phyloP scores from a whole-genome alignment of 2,797 vertebrate species.

The Lycodopsis pacificus region DNA sequence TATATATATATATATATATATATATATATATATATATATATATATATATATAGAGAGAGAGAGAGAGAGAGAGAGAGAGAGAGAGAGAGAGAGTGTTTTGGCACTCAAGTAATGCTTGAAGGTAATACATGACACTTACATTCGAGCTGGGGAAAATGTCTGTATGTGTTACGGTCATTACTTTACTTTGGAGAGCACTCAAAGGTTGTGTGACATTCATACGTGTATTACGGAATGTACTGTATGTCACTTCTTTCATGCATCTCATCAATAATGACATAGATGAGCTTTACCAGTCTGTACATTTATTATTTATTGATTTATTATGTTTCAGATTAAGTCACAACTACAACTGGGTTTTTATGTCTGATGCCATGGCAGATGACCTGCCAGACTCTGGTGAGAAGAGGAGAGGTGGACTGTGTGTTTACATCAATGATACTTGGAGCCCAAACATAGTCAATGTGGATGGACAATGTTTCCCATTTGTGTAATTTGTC shows the following conservation, averaged over 20 bases:
- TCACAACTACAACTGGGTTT: not conserved
- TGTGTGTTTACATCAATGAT: not conserved
- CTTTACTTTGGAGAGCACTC: not conserved
- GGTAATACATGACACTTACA: conserved; percentile 35
- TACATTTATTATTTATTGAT: not conserved
- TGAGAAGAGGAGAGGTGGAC: not conserved
- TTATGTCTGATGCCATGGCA: not conserved
- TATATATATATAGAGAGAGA: no score
- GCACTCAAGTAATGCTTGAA: conserved; percentile 46
- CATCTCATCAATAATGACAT: not conserved
- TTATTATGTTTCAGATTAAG: not conserved
- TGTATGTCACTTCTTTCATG: not conserved
- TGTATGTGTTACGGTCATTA: conserved; percentile 22
- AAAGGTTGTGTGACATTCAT: not conserved
- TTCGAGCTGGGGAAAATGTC: conserved; percentile 10
- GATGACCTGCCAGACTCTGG: not conserved
- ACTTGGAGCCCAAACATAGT: not conserved
- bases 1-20: conserved; percentile 55
- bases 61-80: no score
- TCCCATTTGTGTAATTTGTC: not conserved
- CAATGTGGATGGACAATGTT: not conserved
- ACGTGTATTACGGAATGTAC: not conserved
- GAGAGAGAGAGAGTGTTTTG: conserved; percentile 57
- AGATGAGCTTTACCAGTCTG: not conserved
- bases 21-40: conserved; percentile 68